Conservation (phyloP, 2,113 vertebrate species). For the Lates calcarifer region DNA sequence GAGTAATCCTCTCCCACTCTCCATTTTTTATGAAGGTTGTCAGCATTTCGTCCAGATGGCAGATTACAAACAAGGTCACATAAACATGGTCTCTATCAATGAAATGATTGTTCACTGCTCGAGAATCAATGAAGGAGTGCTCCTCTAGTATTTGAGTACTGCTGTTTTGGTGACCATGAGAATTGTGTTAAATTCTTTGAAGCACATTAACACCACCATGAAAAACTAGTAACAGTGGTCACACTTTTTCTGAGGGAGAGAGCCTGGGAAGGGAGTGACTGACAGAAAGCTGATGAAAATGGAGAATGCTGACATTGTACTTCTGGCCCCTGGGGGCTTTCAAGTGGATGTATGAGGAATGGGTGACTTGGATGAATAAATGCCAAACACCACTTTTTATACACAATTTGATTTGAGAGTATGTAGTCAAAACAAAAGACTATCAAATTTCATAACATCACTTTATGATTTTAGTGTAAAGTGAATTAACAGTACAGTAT, state of each 20-base stretch:
- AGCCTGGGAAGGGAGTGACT: neutral
- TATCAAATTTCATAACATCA: neutral
- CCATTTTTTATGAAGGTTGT: slow-evolving; percentile 28
- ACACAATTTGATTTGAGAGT: slow-evolving; percentile 15
- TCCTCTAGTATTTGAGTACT: neutral
- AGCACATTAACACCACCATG: slow-evolving; percentile 7
- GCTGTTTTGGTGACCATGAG: neutral
- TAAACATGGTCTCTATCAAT: slow-evolving; percentile 36
- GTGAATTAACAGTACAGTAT: neutral
- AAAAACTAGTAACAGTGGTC: neutral
- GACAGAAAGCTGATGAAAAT: slow-evolving; percentile 10
- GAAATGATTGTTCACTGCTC: slow-evolving; percentile 39
- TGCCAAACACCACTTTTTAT: slow-evolving; percentile 1
- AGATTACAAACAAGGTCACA: slow-evolving; percentile 55
- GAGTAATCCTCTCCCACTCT: slow-evolving; percentile 39
- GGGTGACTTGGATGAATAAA: slow-evolving; percentile 6
- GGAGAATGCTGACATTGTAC: slow-evolving; percentile 9
- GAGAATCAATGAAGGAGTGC: slow-evolving; percentile 26
- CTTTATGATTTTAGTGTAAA: neutral
- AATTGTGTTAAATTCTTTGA: neutral
- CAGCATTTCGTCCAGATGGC: slow-evolving; percentile 59
- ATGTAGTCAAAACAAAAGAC: neutral
- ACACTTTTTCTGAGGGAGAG: neutral
- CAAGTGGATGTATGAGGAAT: neutral
- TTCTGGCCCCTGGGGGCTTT: neutral